Evolutionary conservation across 2,888 invertebrate genomes (phyloP), one percentile per base, ranked within the genome.

Genomic region (Drosophila demipolita): DNA sequence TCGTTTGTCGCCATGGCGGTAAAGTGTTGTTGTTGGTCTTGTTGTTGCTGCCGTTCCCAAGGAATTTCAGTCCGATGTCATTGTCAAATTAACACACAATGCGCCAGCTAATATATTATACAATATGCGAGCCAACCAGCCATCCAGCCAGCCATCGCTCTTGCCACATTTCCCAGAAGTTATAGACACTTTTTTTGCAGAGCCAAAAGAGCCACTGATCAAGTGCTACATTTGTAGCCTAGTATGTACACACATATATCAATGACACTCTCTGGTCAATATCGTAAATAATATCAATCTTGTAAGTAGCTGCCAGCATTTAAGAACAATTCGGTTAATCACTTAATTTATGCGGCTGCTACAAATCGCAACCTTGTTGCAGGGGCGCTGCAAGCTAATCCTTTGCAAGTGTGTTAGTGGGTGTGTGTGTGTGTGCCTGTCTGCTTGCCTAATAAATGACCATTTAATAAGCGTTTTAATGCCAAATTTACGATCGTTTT

Each of bases 401-500:
- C 83, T 69, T 73, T 52, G 29, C 17, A n/a, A 32, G 40, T 29
- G 42, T 62, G 20, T 32, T 15, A 29, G 45, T 38, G 35, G 33
- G 29, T 38, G 53, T 35, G 40, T 29, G 36, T 36, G 33, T 29
- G 11, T 12, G n/a, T 29, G 52, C 53, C 64, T 35, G 48, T 45
- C 45, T 23, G 53, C 55, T 59, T 72, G 79, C 77, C 75, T 87
- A 87, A 88, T 88, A 88, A 88, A 89, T 87, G 87, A 82, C 82
- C 87, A 82, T 87, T 88, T 88, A 89, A 88, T 88, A 89, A 89
- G 82, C 85, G 82, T 83, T 87, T 88, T 88, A 87, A 88, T 90
- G 90, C 89, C 90, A 90, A 91, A 90, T 91, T 91, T 91, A 90
- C 84, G 90, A 91, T 88, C 91, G 89, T 88, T 91, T 90, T 90